Base-by-base conservation (phyloP, 2,888 invertebrate genomes). In the Tinea trinotella region DNA sequence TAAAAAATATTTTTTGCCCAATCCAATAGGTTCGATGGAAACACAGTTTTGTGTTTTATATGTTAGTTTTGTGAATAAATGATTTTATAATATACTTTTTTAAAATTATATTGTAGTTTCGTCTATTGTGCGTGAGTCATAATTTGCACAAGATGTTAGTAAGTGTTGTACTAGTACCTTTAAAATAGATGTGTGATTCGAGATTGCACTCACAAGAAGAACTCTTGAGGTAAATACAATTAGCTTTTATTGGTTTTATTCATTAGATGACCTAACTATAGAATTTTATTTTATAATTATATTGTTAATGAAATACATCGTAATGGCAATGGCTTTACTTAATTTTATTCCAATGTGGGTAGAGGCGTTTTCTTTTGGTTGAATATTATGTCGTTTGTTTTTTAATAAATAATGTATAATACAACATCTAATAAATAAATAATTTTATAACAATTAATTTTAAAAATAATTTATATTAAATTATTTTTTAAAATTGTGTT, bases 131-230 rank as follows among this genome's bases (percentile, higher is more conserved):
- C 6, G 7, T 40, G 40, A 4, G 40, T 40, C 40, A 40, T 40
- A 40, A 40, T 40, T 40, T 40, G 13, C 40, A 13, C 40, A 40
- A 40, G 6, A 40, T 40, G 40, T 40, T 40, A 40, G 40, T 15
- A 5, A 7, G 24, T 24, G 5, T 24, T 7, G 40, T 40, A 13
- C 7, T 3, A 30, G 30, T 22, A 35, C 6, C 6, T n/a, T 7
- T 35, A 35, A 3, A 10, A 13, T 40, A 15, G 15, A 15, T 13
- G 12, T 40, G 13, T 12, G 40, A 12, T 40, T 4, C 40, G 7
- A 15, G 13, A 15, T 40, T 12, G n/a, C 2, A 7, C 13, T 1
- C 5, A 40, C 13, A 2, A 15, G 1, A 4, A 4, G 10, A 7
- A 5, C 9, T 35, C 35, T 40, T 40, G 13, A 40, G 40, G 40